Conservation (phyloP, 2,888 invertebrate genomes). For the Coleophora deauratella region DNA sequence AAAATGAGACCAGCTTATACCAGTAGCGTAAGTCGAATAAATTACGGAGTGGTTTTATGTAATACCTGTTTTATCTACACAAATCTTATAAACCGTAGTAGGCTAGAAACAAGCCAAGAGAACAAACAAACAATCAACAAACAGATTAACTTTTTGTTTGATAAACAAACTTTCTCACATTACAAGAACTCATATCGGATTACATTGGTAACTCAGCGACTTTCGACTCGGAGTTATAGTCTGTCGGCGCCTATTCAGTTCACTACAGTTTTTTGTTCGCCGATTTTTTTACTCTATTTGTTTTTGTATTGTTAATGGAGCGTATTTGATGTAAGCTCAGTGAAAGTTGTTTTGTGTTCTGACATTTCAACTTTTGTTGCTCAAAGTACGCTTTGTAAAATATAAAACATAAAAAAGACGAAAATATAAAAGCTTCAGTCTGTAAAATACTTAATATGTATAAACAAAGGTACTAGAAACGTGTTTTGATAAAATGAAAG, state of each 20-base stretch:
- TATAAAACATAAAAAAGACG: constrained; percentile 27
- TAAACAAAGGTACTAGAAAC: too few species aligned
- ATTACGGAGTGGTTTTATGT: too few species aligned
- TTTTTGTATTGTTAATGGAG: constrained; percentile 22
- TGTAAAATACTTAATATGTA: constrained; percentile 1
- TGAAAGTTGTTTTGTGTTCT: constrained; percentile 37
- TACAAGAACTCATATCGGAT: constrained; percentile 21
- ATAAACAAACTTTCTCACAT: constrained; percentile 30
- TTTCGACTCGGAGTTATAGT: too few species aligned
- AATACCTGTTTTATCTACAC: too few species aligned
- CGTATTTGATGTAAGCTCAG: constrained; percentile 16
- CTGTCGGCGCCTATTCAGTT: constrained; percentile 22
- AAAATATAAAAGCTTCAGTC: constrained; percentile 26
- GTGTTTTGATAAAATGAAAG: too few species aligned
- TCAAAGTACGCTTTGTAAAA: constrained; percentile 28
- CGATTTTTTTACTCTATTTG: constrained; percentile 27
- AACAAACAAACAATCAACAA: background rate
- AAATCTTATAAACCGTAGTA: too few species aligned
- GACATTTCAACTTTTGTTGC: constrained; percentile 34
- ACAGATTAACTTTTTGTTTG: constrained; percentile 11
- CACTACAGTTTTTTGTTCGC: constrained; percentile 17
- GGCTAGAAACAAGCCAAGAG: too few species aligned
- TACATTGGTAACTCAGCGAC: constrained; percentile 14
- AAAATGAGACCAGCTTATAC: too few species aligned
- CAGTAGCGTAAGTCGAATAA: too few species aligned